Evolutionary conservation across 2,797 vertebrate genomes (phyloP).

Genomic region (Catamblyrhynchus diadema): DNA sequence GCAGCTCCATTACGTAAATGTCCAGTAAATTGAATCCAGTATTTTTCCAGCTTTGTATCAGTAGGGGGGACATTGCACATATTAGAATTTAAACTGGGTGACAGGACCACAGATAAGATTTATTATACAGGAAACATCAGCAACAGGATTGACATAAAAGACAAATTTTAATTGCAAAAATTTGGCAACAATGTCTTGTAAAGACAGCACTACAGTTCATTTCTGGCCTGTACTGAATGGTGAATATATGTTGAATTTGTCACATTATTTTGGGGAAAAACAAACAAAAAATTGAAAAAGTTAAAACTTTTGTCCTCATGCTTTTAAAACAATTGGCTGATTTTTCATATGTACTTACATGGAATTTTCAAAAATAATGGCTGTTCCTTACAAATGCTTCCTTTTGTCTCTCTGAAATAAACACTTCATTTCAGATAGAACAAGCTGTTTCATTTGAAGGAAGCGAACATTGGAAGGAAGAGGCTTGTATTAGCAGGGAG

Average conservation of each 20-base stretch:
- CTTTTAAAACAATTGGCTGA: not conserved
- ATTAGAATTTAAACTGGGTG: not conserved
- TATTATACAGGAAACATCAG: not conserved
- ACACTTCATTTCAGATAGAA: not conserved
- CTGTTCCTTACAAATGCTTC: not conserved
- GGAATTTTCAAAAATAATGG: not conserved
- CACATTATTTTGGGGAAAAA: not conserved
- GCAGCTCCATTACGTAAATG: not conserved
- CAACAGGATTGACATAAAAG: not conserved
- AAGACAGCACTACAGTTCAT: not conserved
- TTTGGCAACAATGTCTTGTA: not conserved
- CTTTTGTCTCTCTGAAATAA: not conserved
- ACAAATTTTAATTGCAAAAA: conserved; percentile 27
- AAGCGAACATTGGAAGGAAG: not conserved
- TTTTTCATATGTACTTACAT: not conserved
- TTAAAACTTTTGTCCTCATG: not conserved
- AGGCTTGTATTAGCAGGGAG: not conserved
- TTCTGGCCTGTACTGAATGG: not conserved
- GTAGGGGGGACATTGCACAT: not conserved
- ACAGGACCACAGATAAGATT: not conserved
- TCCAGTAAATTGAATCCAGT: not conserved
- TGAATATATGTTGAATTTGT: not conserved
- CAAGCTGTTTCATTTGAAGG: not conserved
- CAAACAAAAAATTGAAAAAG: not conserved
- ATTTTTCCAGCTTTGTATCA: not conserved